phyloP scores from a whole-genome alignment of 2,888 invertebrate species.

The Melanotus villosus region DNA sequence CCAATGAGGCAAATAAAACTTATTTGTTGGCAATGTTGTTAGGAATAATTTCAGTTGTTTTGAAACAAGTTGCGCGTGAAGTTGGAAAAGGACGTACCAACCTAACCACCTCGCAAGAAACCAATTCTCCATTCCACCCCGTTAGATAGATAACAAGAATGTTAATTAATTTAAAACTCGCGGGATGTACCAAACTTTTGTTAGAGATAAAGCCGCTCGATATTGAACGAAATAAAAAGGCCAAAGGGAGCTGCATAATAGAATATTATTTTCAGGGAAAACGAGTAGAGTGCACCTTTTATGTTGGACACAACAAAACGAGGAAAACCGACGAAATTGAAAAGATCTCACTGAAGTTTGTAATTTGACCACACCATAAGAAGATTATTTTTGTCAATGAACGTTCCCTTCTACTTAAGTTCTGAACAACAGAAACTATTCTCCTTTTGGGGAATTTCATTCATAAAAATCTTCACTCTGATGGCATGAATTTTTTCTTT shows the following conservation, averaged over 20 bases:
- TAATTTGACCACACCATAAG: constrained; percentile 17
- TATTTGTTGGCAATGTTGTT: constrained; percentile 54
- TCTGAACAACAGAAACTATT: too few relatives aligned
- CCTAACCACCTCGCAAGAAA: constrained; percentile 54
- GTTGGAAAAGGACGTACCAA: constrained; percentile 51
- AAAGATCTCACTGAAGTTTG: neutral
- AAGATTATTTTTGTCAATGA: constrained; percentile 10
- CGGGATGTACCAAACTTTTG: constrained; percentile 60
- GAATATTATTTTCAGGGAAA: constrained; percentile 9
- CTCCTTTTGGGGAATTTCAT: too few relatives aligned
- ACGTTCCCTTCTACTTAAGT: too few relatives aligned
- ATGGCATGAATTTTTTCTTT: too few relatives aligned
- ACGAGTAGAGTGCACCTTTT: constrained; percentile 10
- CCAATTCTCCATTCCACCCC: constrained; percentile 62
- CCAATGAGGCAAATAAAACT: constrained; percentile 50
- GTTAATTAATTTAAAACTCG: constrained; percentile 66
- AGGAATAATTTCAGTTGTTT: constrained; percentile 57
- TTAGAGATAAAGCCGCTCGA: constrained; percentile 45
- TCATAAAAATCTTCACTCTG: too few relatives aligned
- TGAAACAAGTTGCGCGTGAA: constrained; percentile 51
- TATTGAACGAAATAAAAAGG: constrained; percentile 14
- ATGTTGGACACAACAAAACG: neutral
- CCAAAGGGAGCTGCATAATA: constrained; percentile 18
- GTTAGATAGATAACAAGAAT: constrained; percentile 65
- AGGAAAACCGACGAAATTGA: neutral